Percentiles rank a stretch among this genome's conserved stretches.
These are phyloP conservation scores for Diacarnus erythraeanus DNA, from an alignment of 37 sponge, comb jelly and placozoan genomes.

Conservation along the genomic window DNA sequence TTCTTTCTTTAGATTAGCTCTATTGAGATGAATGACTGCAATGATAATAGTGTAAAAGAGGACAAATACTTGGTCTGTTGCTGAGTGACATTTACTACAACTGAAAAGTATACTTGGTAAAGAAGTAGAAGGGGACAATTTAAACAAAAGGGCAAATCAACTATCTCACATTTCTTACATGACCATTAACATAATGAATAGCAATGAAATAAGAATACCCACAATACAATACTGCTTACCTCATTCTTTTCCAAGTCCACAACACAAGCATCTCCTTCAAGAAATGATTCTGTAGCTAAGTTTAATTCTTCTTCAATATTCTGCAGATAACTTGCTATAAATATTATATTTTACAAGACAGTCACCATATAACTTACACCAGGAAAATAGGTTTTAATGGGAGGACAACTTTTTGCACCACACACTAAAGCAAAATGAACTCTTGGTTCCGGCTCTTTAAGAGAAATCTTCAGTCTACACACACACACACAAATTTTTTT, in stretches of 20 bases:
- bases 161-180: too few relatives aligned
- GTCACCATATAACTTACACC: slow-evolving; percentile 29
- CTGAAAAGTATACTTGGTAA: not conserved
- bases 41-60: too few relatives aligned
- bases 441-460: slow-evolving; percentile 74
- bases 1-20: too few relatives aligned
- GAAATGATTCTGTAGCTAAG: slow-evolving; percentile 75
- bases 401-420: slow-evolving; percentile 97
- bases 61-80: too few relatives aligned
- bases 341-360: not conserved
- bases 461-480: slow-evolving; percentile 62
- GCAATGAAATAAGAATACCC: slow-evolving; percentile 2
- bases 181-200: too few relatives aligned
- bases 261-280: slow-evolving; percentile 63
- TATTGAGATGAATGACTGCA: too few relatives aligned
- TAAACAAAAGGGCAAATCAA: too few relatives aligned
- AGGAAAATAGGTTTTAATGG: slow-evolving; percentile 89
- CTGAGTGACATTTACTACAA: too few relatives aligned
- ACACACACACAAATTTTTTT: too few relatives aligned
- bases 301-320: slow-evolving; percentile 79
- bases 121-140: not conserved
- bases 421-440: slow-evolving; percentile 99
- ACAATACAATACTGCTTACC: slow-evolving; percentile 39
- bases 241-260: slow-evolving; percentile 72
- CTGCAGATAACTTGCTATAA: slow-evolving; percentile 3